Conservation (phyloP, 1,140 invertebrate species). For the Vollenhovia emeryi region DNA sequence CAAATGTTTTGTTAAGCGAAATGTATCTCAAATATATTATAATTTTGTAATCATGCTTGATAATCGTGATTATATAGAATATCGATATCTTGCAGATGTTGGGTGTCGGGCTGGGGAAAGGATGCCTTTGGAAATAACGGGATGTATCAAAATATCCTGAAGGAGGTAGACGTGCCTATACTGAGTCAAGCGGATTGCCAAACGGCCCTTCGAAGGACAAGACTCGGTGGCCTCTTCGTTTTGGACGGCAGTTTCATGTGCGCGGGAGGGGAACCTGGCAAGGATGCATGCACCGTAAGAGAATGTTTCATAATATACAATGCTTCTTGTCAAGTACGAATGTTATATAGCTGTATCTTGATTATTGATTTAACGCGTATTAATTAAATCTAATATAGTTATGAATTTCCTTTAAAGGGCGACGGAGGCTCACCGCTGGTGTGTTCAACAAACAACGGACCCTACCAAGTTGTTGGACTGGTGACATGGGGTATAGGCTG, state of each 20-base stretch:
- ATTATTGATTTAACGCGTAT: background rate
- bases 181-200: conserved; percentile 88
- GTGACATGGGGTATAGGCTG: conserved; percentile 92
- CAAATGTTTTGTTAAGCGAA: background rate
- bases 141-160: conserved; percentile 88
- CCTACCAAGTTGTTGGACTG: conserved; percentile 88
- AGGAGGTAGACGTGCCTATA: conserved; percentile 90
- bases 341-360: background rate
- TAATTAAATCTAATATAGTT: background rate
- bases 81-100: conserved; percentile 85
- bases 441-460: conserved; percentile 86
- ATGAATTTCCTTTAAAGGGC: conserved; percentile 86
- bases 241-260: conserved; percentile 90
- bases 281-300: conserved; percentile 90
- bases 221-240: conserved; percentile 88
- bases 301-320: background rate
- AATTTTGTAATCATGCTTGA: background rate
- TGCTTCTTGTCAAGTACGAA: conserved; percentile 26
- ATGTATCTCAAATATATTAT: background rate
- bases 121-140: conserved; percentile 89
- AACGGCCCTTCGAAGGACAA: conserved; percentile 87
- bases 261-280: conserved; percentile 91
- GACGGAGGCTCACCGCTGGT: conserved; percentile 92
- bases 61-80: background rate
- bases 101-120: conserved; percentile 94